Evolutionary conservation across 1,140 invertebrate genomes (phyloP).

Genomic region (Plutomurus gul): DNA sequence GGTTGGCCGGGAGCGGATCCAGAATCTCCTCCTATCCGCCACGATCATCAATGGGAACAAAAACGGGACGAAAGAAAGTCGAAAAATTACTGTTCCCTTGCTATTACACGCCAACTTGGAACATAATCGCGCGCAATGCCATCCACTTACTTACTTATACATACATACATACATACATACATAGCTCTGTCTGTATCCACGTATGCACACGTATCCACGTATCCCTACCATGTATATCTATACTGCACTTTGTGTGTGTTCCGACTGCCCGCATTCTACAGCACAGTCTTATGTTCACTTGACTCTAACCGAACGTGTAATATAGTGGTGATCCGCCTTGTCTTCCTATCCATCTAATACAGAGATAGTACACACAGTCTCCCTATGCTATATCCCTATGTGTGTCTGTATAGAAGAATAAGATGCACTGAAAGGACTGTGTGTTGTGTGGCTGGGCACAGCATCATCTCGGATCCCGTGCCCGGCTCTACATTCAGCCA

Average conservation of each 20-base stretch:
- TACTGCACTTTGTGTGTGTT: too few relatives aligned
- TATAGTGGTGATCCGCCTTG: too few relatives aligned
- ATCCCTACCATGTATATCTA: neutral
- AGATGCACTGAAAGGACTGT: too few relatives aligned
- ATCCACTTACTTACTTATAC: conserved; percentile 32
- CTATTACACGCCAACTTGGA: conserved; percentile 51
- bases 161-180: neutral
- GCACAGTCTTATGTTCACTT: too few relatives aligned
- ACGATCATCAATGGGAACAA: conserved; percentile 54
- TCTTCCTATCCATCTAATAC: neutral
- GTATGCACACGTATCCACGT: neutral
- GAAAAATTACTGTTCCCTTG: conserved; percentile 51
- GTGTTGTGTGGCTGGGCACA: too few relatives aligned
- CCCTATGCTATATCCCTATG: too few relatives aligned
- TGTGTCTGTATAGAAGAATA: too few relatives aligned
- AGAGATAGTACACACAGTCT: neutral
- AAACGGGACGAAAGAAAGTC: conserved; percentile 52
- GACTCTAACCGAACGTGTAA: too few relatives aligned
- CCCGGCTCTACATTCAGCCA: too few relatives aligned
- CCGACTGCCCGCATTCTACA: too few relatives aligned
- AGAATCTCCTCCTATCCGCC: conserved; percentile 54
- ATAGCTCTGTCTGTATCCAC: neutral
- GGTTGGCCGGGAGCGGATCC: conserved; percentile 52
- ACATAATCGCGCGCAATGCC: conserved; percentile 49
- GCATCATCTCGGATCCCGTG: too few relatives aligned